Evolutionary conservation across 2,797 vertebrate species (phyloP).

Genomic region (Muscicapa striata): DNA sequence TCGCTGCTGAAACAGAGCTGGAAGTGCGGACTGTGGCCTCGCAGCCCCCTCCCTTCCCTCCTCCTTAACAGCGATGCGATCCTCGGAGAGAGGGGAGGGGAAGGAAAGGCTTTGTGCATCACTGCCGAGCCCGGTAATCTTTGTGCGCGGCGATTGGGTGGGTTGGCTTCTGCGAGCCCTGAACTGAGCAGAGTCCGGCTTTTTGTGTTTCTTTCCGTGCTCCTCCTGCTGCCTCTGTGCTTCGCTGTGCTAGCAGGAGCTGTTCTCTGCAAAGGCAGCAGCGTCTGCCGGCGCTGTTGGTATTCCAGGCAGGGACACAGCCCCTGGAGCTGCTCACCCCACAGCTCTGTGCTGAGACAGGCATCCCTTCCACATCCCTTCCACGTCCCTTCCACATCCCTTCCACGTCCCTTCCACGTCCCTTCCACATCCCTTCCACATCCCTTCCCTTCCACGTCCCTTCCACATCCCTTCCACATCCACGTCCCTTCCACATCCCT

Average conservation of each 20-base stretch:
- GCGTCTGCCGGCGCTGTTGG: neutral
- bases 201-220: neutral
- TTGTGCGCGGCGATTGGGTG: neutral
- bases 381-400: neutral
- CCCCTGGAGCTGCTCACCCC: neutral
- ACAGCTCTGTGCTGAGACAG: neutral
- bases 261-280: neutral
- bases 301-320: neutral
- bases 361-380: neutral
- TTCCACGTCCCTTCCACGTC: neutral
- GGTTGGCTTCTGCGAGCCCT: neutral
- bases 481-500: neutral
- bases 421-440: neutral
- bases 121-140: neutral
- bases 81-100: neutral
- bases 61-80: neutral
- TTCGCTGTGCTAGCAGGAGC: neutral
- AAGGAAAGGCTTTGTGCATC: neutral
- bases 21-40: constrained; percentile 7
- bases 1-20: neutral
- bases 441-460: neutral
- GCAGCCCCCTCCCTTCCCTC: neutral
- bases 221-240: neutral
- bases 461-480: neutral
- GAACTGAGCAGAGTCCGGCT: neutral